Percentiles rank a stretch among this genome's conserved stretches.
Evolutionary conservation across 2,888 invertebrate species (phyloP).

Genomic region (Eilema sororculum): DNA sequence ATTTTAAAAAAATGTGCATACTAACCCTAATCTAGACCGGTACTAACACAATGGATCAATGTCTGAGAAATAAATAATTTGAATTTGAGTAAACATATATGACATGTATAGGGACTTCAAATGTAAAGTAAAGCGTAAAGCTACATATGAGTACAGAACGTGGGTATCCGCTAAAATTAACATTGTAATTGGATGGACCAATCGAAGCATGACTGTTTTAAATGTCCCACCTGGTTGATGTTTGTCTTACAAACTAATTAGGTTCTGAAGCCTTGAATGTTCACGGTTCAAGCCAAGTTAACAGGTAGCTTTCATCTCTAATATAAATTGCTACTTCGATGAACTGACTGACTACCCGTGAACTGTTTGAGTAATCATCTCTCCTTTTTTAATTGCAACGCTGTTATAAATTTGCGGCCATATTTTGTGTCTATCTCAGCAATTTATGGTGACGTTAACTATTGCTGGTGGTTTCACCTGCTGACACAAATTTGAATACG

Average conservation of each 20-base stretch:
- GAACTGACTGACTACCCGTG: constrained; percentile 32
- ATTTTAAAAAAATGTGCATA: no score
- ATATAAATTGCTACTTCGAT: constrained; percentile 19
- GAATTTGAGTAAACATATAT: no score
- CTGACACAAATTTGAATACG: neutral
- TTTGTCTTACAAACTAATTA: constrained; percentile 68
- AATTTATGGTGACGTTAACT: neutral
- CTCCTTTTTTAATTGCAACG: constrained; percentile 9
- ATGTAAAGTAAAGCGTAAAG: no score
- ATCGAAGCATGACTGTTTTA: constrained; percentile 57
- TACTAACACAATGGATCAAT: no score
- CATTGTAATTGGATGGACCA: constrained; percentile 60
- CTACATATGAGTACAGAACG: constrained; percentile 6
- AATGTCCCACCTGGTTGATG: constrained; percentile 56
- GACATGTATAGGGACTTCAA: no score
- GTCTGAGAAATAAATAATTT: no score
- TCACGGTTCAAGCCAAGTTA: constrained; percentile 45
- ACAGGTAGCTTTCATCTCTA: constrained; percentile 32
- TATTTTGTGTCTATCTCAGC: neutral
- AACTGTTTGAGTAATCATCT: constrained; percentile 33
- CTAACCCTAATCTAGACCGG: no score
- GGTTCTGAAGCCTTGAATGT: constrained; percentile 55
- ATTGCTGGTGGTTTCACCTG: neutral
- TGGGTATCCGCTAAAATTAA: constrained; percentile 35
- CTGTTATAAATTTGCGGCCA: neutral